A percentile compares a stretch with the other conserved stretches of the same genome.
Conservation (phyloP, 2,113 vertebrate species). For the Drymodes brunneopygia region DNA sequence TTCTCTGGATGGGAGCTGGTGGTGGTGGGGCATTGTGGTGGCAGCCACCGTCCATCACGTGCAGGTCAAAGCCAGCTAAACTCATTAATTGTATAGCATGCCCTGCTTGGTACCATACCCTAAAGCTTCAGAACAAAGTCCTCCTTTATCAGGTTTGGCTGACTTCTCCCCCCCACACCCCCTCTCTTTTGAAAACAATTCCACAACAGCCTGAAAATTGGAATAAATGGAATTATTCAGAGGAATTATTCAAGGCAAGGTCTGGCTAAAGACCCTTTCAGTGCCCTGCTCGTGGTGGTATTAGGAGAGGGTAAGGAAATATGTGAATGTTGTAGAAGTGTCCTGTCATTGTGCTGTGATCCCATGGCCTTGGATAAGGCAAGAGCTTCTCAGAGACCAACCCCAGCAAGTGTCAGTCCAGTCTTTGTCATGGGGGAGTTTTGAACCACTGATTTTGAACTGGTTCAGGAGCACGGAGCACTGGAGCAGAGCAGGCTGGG, state of each 20-base stretch:
- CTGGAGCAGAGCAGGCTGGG: neutral
- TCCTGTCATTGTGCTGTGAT: neutral
- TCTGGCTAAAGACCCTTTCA: neutral
- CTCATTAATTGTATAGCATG: constrained; percentile 52
- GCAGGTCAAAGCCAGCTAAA: constrained; percentile 44
- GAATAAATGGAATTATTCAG: constrained; percentile 40
- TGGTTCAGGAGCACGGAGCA: neutral
- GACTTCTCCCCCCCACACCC: neutral
- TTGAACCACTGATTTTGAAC: neutral
- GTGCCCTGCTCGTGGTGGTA: neutral
- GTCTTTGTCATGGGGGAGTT: neutral
- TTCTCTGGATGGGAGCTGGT: neutral
- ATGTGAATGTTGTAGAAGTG: neutral
- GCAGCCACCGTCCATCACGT: constrained; percentile 15
- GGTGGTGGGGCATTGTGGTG: neutral
- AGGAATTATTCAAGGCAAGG: constrained; percentile 2
- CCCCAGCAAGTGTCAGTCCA: neutral
- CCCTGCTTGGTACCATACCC: constrained; percentile 48
- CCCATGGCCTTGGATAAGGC: neutral
- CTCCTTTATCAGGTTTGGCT: constrained; percentile 41
- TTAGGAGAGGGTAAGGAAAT: neutral
- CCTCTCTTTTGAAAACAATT: neutral
- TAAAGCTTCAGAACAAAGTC: constrained; percentile 58
- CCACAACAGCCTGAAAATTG: neutral
- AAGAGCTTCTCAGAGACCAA: neutral